Evolutionary conservation across 2,113 vertebrate genomes (phyloP), one percentile per base, ranked within the genome.

Genomic region (Meriones unguiculatus): DNA sequence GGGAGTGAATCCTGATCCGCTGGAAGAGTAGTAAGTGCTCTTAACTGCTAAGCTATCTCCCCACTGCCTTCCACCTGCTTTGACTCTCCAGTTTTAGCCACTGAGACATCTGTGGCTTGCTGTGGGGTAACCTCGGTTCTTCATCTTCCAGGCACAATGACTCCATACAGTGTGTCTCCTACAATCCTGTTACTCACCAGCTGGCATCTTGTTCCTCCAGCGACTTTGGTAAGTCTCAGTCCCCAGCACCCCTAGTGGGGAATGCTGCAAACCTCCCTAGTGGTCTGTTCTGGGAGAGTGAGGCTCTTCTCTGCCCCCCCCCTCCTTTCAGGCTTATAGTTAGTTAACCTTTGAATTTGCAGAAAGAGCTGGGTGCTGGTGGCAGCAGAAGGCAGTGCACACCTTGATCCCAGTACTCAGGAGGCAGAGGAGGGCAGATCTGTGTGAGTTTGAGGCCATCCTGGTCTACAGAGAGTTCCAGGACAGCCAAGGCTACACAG

Each of bases 111-210:
- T 92, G 65, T 89, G 30, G 62, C 25, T 70, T 46, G 80, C 97
- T 93, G 52, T 75, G 12, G 73, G 80, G 62, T 95, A 62, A 89
- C 67, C 96, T 87, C 90, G 90, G 24, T 87, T 57, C 86, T 52
- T 94, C 87, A 97, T 80, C 72, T 54, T 95, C 67, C 80, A 99
- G 99, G 97, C 99, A 99, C 97, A 99, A 99, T 98, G 99, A 99
- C 97, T 99, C 99, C 9, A 99, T 99, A 97, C 99, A 99, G 97
- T 99, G 99, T 12, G 98, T 99, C 89, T 99, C 99, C 0, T 99
- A 99, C 98, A 99, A 99, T 95, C 99, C 99, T 82, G 98, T 99
- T 85, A 99, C 99, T 88, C 99, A 99, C 93, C 99, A 99, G 93
- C 91, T 99, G 98, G 99, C 99, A 7, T 99, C 99, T n/a, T 99